A percentile compares a stretch with the other conserved stretches of the same genome.
Conservation (phyloP, 2,797 vertebrate genomes). For the Gallinago stenura region DNA sequence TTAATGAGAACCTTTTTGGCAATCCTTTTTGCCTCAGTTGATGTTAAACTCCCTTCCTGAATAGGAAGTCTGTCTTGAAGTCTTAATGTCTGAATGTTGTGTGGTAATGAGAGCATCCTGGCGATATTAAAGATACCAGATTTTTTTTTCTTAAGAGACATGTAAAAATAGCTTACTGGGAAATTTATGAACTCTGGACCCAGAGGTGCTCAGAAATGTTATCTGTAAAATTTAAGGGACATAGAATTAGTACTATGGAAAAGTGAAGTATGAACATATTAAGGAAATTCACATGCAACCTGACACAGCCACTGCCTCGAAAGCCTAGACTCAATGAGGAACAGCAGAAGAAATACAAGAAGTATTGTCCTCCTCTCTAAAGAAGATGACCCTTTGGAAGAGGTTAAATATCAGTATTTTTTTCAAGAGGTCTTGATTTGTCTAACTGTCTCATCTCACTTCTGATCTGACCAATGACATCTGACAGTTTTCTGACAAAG, state of each 20-base stretch:
- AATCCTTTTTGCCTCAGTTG: background rate
- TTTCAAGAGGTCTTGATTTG: conserved; percentile 32
- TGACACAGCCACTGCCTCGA: background rate
- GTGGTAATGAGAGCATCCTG: background rate
- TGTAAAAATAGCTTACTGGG: background rate
- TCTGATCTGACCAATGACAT: conserved; percentile 6
- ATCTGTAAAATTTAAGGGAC: background rate
- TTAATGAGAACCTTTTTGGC: background rate
- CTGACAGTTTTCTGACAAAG: conserved; percentile 21
- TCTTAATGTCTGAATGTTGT: background rate
- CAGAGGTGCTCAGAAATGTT: background rate
- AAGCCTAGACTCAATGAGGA: background rate
- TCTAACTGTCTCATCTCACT: conserved; percentile 24
- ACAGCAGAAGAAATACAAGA: conserved; percentile 4
- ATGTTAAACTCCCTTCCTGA: background rate
- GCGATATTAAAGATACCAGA: background rate
- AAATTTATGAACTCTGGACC: background rate
- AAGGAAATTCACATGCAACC: background rate
- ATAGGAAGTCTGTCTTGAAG: background rate
- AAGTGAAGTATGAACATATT: background rate
- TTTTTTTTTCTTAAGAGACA: background rate
- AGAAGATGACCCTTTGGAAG: background rate
- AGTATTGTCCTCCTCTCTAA: background rate
- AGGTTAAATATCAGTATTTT: conserved; percentile 1
- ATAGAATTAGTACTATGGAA: background rate